Conservation (phyloP, 2,113 vertebrate species). For the Terrapene triunguis region DNA sequence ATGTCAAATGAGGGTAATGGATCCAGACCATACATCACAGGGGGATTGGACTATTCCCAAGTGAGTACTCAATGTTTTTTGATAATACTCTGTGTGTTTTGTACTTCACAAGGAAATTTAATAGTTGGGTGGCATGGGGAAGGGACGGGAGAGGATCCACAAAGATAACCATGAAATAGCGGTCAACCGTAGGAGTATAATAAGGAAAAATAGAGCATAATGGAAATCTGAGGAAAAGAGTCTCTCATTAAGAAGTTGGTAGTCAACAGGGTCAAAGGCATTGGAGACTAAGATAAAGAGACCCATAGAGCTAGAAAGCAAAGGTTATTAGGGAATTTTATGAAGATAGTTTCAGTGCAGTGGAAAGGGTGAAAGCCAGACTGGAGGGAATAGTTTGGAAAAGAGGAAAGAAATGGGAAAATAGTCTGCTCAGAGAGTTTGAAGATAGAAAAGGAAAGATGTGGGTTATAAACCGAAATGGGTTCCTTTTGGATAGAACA, state of each 20-base stretch:
- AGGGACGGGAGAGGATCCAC: neutral
- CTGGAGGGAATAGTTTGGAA: neutral
- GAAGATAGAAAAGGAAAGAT: neutral
- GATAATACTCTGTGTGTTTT: neutral
- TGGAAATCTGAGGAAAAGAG: neutral
- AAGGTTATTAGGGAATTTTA: neutral
- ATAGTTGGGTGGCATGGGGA: neutral
- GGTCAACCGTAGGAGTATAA: neutral
- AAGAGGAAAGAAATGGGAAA: neutral
- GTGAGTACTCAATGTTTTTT: constrained; percentile 24
- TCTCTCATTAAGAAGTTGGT: neutral
- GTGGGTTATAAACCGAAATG: neutral
- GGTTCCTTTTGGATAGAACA: neutral
- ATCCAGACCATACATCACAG: neutral
- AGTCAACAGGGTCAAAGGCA: neutral
- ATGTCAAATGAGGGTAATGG: constrained; percentile 19
- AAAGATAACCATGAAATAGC: neutral
- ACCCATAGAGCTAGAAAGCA: neutral
- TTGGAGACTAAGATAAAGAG: neutral
- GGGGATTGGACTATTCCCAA: constrained; percentile 14
- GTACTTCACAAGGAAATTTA: constrained; percentile 20
- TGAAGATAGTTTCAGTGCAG: neutral
- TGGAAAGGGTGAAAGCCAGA: neutral
- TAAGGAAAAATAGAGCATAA: neutral
- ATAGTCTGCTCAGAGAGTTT: neutral